Conservation (phyloP, 2,797 vertebrate species). For the Liasis olivaceus region DNA sequence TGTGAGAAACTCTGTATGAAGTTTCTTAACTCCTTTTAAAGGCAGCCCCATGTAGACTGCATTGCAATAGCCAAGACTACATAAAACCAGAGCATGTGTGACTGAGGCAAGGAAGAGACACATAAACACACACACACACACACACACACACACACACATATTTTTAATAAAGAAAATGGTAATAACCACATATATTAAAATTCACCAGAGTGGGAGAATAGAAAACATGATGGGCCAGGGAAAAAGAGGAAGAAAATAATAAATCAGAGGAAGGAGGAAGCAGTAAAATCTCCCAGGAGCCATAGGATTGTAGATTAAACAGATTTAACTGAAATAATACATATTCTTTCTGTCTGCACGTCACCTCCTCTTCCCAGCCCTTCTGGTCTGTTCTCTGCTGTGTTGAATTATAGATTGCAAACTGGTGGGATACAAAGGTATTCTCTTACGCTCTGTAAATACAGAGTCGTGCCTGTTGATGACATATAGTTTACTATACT, state of each 20-base stretch:
- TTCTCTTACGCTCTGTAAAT: not conserved
- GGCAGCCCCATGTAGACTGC: not conserved
- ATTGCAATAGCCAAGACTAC: not conserved
- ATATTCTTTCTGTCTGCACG: slow-evolving; percentile 32
- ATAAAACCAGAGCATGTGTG: not conserved
- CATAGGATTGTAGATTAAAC: not conserved
- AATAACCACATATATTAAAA: not conserved
- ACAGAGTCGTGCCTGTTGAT: not conserved
- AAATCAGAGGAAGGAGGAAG: not conserved
- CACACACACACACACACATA: not conserved
- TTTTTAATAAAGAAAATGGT: not conserved
- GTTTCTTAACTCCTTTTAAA: not conserved
- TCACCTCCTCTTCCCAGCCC: not conserved
- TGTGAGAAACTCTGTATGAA: not conserved
- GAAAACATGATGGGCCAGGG: slow-evolving; percentile 15
- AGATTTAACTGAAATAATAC: slow-evolving; percentile 49
- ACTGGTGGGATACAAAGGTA: not conserved
- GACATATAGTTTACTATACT: not conserved
- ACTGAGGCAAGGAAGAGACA: not conserved
- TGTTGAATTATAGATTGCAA: not conserved
- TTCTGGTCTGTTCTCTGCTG: not conserved
- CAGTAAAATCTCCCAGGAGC: not conserved
- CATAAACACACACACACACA: not conserved
- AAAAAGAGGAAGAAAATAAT: not conserved
- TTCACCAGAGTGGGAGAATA: slow-evolving; percentile 32